These are phyloP conservation scores for Zoanthus sociatus DNA, from an alignment of 92 coral and sea anemone species.

Conservation along the genomic window DNA sequence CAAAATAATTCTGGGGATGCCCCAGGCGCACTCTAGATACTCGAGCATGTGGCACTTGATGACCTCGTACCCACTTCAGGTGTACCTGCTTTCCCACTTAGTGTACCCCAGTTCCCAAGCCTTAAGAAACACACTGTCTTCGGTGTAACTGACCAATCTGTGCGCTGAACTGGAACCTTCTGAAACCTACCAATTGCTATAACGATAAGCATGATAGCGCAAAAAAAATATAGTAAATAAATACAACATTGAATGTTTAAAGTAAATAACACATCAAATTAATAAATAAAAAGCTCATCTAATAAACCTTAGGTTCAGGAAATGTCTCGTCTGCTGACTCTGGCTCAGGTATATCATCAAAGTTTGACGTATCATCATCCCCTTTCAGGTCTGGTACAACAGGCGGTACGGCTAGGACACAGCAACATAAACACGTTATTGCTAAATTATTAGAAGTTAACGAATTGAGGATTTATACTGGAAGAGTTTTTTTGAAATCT, in stretches of 20 bases:
- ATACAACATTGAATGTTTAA: background rate
- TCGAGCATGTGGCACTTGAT: no score
- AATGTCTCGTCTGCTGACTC: conserved; percentile 98
- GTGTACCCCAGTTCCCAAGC: no score
- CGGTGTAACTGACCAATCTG: no score
- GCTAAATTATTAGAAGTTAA: background rate
- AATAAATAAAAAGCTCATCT: background rate
- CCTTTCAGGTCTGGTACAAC: conserved; percentile 93
- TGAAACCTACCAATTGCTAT: no score
- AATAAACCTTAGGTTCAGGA: conserved; percentile 91
- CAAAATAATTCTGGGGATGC: no score
- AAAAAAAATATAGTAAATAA: no score
- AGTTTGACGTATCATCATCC: conserved; percentile 92
- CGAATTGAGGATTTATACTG: background rate
- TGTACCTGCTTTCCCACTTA: no score
- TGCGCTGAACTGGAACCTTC: no score
- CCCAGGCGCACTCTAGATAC: no score
- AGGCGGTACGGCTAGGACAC: conserved; percentile 84
- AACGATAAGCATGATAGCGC: no score
- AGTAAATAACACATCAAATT: background rate
- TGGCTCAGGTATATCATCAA: conserved; percentile 99
- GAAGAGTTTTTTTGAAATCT: background rate
- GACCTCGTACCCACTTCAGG: no score
- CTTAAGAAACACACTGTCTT: no score
- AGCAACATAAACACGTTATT: background rate